Evolutionary conservation across 2,797 vertebrate species (phyloP), one percentile per base, ranked within the genome.

Genomic region (Heliangelus exortis): DNA sequence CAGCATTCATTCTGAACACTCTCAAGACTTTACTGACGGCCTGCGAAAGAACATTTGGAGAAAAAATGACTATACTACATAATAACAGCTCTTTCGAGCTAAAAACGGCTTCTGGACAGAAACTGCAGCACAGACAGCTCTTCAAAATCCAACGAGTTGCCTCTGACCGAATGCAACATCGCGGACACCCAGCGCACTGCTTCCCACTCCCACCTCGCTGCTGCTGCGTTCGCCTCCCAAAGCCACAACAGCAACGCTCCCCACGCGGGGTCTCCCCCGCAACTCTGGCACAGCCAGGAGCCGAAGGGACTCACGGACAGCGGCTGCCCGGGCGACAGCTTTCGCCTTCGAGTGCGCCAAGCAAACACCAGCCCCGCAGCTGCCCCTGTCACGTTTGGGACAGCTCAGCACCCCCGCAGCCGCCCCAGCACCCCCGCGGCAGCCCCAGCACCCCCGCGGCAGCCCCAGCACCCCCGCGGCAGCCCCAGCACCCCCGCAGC

Each of bases 301-400:
- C 39, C 28, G 10, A 45, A 34, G 39, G 39, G 29, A 16, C 33
- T 7, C 41, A 4, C 31, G 33, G 23, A 15, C 4, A 11, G 47
- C 31, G 5, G 12, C 18, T 16, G 13, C 3, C 15, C 4, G 7
- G 31, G 11, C 3, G 31, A 9, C 43, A 17, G 7, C 14, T 25
- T n/a, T 59, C 7, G 6, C 62, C 7, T 12, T 11, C 6, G 2
- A 15, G 4, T 3, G 23, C 16, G 15, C 31, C 59, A 7, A 41
- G 23, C 28, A 21, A 34, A 34, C 39, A 25, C 4, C 53, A 48
- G 39, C 7, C 34, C 29, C 9, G 14, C 36, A 16, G 41, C 28
- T 5, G 10, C 23, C 11, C 19, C n/a, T 5, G 21, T 2, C 7
- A 26, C 18, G 6, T 10, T 3, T 23, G 8, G 39, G 25, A n/a